Percentiles rank a stretch among this genome's conserved stretches.
phyloP scores from a whole-genome alignment of 2,113 vertebrate genomes.

The Pagrus major region DNA sequence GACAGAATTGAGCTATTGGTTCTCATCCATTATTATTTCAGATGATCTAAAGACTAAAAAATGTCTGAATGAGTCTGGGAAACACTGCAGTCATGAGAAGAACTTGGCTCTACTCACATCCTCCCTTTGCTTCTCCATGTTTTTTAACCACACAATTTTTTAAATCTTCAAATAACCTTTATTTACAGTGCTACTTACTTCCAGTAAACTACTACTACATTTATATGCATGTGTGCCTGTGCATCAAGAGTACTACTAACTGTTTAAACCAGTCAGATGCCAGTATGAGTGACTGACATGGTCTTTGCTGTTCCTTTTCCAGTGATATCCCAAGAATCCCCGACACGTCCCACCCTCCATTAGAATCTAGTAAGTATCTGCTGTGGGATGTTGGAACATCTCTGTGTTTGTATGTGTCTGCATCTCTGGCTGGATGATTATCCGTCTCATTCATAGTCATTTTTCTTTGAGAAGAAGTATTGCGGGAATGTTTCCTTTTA shows the following conservation, averaged over 20 bases:
- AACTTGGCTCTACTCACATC: slow-evolving; percentile 47
- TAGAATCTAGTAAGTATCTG: slow-evolving; percentile 94
- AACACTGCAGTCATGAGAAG: slow-evolving; percentile 60
- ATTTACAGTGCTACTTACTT: slow-evolving; percentile 31
- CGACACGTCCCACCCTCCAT: slow-evolving; percentile 96
- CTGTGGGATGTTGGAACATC: slow-evolving; percentile 9
- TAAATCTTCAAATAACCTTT: slow-evolving; percentile 36
- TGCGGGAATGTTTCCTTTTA: background rate
- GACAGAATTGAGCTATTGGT: slow-evolving; percentile 23
- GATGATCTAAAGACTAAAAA: slow-evolving; percentile 29
- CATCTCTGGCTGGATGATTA: background rate
- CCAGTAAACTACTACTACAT: slow-evolving; percentile 24
- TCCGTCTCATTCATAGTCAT: background rate
- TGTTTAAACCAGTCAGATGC: background rate
- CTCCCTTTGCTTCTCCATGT: slow-evolving; percentile 55
- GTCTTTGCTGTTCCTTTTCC: slow-evolving; percentile 64
- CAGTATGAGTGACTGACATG: slow-evolving; percentile 13
- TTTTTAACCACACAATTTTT: slow-evolving; percentile 37
- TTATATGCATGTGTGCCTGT: slow-evolving; percentile 63
- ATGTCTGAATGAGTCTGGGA: slow-evolving; percentile 42
- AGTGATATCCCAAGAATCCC: slow-evolving; percentile 99
- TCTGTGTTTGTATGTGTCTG: background rate
- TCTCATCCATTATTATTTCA: slow-evolving; percentile 23
- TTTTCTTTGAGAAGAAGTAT: background rate
- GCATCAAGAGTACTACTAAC: slow-evolving; percentile 34